Evolutionary conservation across 2,113 vertebrate genomes (phyloP), one percentile per base, ranked within the genome.

Genomic region (Tympanuchus pallidicinctus): DNA sequence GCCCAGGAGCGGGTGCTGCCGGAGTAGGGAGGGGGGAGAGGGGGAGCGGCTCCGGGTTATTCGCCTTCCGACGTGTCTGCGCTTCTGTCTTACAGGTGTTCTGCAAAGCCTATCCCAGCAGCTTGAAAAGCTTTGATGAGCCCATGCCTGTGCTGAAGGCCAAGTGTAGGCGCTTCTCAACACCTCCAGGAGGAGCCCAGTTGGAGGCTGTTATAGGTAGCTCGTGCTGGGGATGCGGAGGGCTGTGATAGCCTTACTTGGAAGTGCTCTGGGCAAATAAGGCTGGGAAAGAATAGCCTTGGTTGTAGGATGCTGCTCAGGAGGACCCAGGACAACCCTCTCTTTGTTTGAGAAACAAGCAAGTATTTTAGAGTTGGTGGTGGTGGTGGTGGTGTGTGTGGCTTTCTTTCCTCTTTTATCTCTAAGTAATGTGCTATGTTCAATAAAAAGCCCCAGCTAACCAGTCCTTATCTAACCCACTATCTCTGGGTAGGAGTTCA

Each of bases 401-500:
- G 25, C 25, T 45, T n/a, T n/a, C 20, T 57, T 59, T 74, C 6
- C 38, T 54, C 2, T 8, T 28, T 10, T 21, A 69, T 5, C 24
- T 56, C 40, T 73, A 65, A 80, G 32, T 43, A 40, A 20, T 71
- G 48, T 28, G n/a, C 25, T 70, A 2, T 50, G 28, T 79, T 77
- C 40, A 76, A 67, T 80, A 34, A 85, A 92, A 79, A 66, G 28
- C 50, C n/a, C 66, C 50, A 70, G 60, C 75, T 40, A 89, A 52
- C 32, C 50, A 82, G 59, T 32, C 15, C 27, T 90, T 93, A 96
- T 90, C 91, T 84, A 89, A 93, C 64, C 13, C 43, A 52, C 83
- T 61, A 43, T 89, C 81, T 95, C 54, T 63, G 54, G 36, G 42
- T 86, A 74, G 70, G 50, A 34, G 45, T 69, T 89, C 59, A 70